A percentile compares a stretch with the other conserved stretches of the same genome.
Conservation (phyloP, 2,113 vertebrate species). For the Apodemus sylvaticus region DNA sequence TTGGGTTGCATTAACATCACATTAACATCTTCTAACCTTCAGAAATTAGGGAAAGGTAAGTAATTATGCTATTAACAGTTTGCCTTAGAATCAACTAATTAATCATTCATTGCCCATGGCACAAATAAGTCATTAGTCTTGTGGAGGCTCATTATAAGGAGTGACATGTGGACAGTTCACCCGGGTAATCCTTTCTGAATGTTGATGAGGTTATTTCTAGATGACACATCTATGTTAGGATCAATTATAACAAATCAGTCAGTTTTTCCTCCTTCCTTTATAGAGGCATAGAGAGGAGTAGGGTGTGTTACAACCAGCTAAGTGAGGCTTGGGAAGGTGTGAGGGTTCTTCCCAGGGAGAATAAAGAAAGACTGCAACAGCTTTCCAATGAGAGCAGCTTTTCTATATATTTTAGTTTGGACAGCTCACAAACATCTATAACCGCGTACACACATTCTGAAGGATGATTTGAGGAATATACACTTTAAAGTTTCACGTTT, state of each 20-base stretch:
- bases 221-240: conserved; percentile 80
- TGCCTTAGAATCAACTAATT: conserved; percentile 85
- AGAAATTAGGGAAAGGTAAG: conserved; percentile 84
- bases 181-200: conserved; percentile 83
- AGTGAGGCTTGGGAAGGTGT: conserved; percentile 45
- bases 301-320: conserved; percentile 62
- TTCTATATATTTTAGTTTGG: not conserved
- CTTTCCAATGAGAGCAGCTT: conserved; percentile 24
- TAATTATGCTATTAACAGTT: conserved; percentile 86
- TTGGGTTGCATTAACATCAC: conserved; percentile 72
- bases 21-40: conserved; percentile 84
- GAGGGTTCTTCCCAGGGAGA: not conserved
- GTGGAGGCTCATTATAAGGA: conserved; percentile 84
- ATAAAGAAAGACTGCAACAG: not conserved
- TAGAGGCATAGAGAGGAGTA: conserved; percentile 53
- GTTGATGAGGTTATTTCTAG: conserved; percentile 86
- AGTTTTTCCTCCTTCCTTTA: conserved; percentile 65
- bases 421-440: not conserved
- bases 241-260: conserved; percentile 78
- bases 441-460: not conserved
- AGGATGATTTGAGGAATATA: conserved; percentile 16
- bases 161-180: conserved; percentile 79
- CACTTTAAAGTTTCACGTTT: not conserved
- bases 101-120: conserved; percentile 85
- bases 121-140: conserved; percentile 86